phyloP scores from a whole-genome alignment of 2,797 vertebrate genomes.

The Odontamblyopus rebecca region DNA sequence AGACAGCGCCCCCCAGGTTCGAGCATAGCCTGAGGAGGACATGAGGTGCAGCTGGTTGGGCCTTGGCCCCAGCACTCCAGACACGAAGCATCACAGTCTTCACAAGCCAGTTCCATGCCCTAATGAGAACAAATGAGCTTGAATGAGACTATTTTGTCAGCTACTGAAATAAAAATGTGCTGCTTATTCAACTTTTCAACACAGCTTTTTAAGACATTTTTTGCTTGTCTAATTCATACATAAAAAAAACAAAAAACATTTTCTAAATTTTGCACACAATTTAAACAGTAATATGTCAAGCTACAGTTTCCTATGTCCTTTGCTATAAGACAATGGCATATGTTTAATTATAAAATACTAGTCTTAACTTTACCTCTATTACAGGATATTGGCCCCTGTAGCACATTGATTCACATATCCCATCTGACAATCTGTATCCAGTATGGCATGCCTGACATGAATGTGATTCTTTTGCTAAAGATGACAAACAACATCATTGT shows the following conservation, averaged over 20 bases:
- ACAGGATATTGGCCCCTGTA: slow-evolving; percentile 79
- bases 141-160: neutral
- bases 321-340: neutral
- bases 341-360: neutral
- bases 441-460: slow-evolving; percentile 84
- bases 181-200: no score
- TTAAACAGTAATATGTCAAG: neutral
- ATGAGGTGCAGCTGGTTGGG: slow-evolving; percentile 83
- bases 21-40: slow-evolving; percentile 76
- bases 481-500: neutral
- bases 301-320: neutral
- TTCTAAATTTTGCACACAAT: neutral
- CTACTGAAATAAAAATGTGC: neutral
- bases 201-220: neutral
- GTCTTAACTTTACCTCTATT: slow-evolving; percentile 69
- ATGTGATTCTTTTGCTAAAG: slow-evolving; percentile 71
- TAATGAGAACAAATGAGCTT: slow-evolving; percentile 43
- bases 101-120: slow-evolving; percentile 75
- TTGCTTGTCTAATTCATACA: no score
- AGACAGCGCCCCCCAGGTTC: slow-evolving; percentile 84
- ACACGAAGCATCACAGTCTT: slow-evolving; percentile 85
- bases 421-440: slow-evolving; percentile 78
- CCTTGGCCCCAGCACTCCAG: slow-evolving; percentile 85
- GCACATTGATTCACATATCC: slow-evolving; percentile 82
- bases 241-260: no score